Base-by-base conservation (phyloP, 1,140 invertebrate species). In the Drosophila auraria region DNA sequence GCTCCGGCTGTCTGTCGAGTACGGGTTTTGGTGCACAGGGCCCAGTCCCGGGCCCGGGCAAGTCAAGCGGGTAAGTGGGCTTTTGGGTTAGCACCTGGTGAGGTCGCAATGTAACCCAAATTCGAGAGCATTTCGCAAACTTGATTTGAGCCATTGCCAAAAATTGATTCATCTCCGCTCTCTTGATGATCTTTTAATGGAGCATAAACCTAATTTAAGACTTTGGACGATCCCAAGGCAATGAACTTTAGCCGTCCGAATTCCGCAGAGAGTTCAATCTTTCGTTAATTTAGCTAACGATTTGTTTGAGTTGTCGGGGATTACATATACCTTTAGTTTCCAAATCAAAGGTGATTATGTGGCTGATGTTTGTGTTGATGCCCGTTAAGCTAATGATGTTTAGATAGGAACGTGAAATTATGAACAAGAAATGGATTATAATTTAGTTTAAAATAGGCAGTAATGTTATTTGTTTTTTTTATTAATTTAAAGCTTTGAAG, bases 51-150 rank as follows among this genome's bases (percentile, higher is more conserved):
- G 33, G 15, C 14, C 44, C n/a, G 42, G 42, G 54, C 69, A 42
- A 74, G 56, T 53, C 56, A 74, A 61, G 56, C 69, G 68, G 47
- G 38, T 61, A 73, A 60, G 69, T 73, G 71, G 69, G 68, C 69
- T 73, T 61, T 73, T 72, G 69, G 65, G 69, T 58, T 71, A 36
- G 65, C 65, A 70, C 65, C 66, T 70, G 66, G 66, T 50, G 38
- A 70, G 53, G 69, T 72, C 65, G 44, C n/a, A 38, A 11, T 58
- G 44, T 72, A 59, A 72, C 69, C 69, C 27, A 40, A 50, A 72
- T 72, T 50, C 12, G 33, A 59, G 44, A 57, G 65, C 14, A 38
- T 71, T 58, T 71, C 53, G 36, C 36, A 53, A 53, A 65, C 38
- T 65, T 71, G 68, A 71, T 71, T 47, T 71, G 63, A 68, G 40